Conservation (phyloP, 30 jellyfish, hydroid and myxozoan species). For the Aurelia coerulea region DNA sequence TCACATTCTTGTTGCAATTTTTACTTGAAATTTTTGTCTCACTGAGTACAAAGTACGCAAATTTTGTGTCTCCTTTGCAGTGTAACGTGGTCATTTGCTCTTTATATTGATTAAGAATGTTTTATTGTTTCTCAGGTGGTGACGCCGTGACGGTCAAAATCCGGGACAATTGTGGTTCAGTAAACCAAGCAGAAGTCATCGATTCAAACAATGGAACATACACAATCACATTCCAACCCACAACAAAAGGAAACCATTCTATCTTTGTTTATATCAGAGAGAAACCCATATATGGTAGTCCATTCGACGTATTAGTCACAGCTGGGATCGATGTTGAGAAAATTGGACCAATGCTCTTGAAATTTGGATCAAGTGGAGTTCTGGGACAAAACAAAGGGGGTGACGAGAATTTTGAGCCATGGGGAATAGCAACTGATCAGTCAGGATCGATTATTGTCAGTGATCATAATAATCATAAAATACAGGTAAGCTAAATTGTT, state of each 20-base stretch:
- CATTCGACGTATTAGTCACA: slow-evolving; percentile 83
- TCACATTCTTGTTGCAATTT: no score
- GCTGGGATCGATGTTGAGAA: slow-evolving; percentile 90
- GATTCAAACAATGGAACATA: slow-evolving; percentile 86
- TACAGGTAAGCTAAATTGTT: slow-evolving; percentile 63
- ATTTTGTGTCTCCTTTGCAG: no score
- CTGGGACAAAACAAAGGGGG: slow-evolving; percentile 41
- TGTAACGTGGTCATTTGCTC: no score
- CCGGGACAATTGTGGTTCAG: slow-evolving; percentile 62
- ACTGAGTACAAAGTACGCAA: no score
- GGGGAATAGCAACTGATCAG: slow-evolving; percentile 91
- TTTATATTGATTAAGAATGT: not conserved
- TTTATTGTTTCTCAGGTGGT: slow-evolving; percentile 74
- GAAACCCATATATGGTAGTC: slow-evolving; percentile 83
- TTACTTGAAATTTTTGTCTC: no score
- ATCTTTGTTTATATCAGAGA: slow-evolving; percentile 76
- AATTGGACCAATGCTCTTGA: slow-evolving; percentile 90
- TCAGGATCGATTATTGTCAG: slow-evolving; percentile 78
- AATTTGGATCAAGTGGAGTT: slow-evolving; percentile 88
- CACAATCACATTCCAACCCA: slow-evolving; percentile 74
- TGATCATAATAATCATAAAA: slow-evolving; percentile 92
- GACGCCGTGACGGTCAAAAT: slow-evolving; percentile 80
- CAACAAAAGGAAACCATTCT: slow-evolving; percentile 69
- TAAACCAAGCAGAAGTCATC: slow-evolving; percentile 72
- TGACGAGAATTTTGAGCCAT: slow-evolving; percentile 97